Base-by-base conservation (phyloP, 1,140 invertebrate species). In the Ylistrum balloti region DNA sequence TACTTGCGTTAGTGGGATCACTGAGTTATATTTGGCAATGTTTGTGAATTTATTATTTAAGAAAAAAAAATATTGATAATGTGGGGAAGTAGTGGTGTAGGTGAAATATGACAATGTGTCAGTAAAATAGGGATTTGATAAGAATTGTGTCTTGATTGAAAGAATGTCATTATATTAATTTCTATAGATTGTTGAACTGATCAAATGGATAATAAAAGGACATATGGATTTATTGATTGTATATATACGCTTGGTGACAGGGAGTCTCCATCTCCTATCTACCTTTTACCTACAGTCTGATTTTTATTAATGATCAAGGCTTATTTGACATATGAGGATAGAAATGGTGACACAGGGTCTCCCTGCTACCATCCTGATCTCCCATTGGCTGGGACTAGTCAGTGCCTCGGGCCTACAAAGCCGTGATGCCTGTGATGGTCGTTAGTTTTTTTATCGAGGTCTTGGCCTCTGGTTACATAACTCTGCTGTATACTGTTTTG, bases 371-470 rank as follows among this genome's bases (percentile, higher is more conserved):
- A n/a, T 74, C 56, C 56, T 11, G 22, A 28, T 74, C 56, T n/a
- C 56, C 56, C 56, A 74, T 74, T 74, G 56, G 56, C 56, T 74
- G 56, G 5, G 22, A 74, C 56, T 28, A 28, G n/a, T 22, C 28
- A 74, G 56, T 74, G 56, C 56, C 56, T 11, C 5, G 17, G 56
- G 56, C 56, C 13, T 74, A 74, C 56, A 13, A 38, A 13, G 5
- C 35, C 13, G 22, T 28, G 56, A n/a, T 74, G 17, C 56, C 56
- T 74, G 56, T 74, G 56, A 74, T 28, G 56, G 22, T 74, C n/a
- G 56, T 74, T n/a, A 74, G 56, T 74, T 74, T 74, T n/a, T 74
- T 74, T 74, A 74, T 74, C 3, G 56, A 28, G 56, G 56, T 74
- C 56, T 74, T 74, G 56, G 56, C 56, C 56, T 74, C 9, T 28